Evolutionary conservation across 2,797 vertebrate genomes (phyloP).

Genomic region (Phrynocephalus vlangalii): DNA sequence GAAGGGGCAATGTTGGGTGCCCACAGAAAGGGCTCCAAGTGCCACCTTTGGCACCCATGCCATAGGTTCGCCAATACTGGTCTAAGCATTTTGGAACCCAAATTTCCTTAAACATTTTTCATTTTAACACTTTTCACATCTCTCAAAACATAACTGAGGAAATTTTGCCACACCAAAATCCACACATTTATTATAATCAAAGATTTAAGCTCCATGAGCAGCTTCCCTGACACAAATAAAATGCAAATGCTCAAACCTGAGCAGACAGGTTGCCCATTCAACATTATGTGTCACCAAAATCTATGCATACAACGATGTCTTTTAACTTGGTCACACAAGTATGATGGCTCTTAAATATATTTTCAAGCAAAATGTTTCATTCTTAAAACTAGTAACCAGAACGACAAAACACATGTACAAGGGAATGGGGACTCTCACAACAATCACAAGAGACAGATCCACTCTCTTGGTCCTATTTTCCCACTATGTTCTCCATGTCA

Average conservation of each 20-base stretch:
- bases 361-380: background rate
- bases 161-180: background rate
- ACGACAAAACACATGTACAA: background rate
- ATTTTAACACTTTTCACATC: background rate
- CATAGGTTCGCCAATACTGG: no score
- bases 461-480: background rate
- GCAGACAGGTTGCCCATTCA: background rate
- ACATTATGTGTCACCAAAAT: background rate
- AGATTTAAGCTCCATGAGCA: background rate
- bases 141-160: background rate
- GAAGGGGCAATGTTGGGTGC: no score
- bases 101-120: background rate
- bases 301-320: background rate
- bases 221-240: background rate
- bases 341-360: background rate
- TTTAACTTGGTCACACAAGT: background rate
- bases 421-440: background rate
- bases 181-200: background rate
- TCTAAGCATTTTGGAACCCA: background rate
- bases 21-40: no score
- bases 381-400: background rate
- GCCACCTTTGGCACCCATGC: no score
- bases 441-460: background rate
- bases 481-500: background rate
- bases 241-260: background rate